A percentile compares a stretch with the other conserved stretches of the same genome.
These are phyloP conservation scores for Tachina grossa DNA, from an alignment of 2,888 invertebrate species.

Conservation along the genomic window DNA sequence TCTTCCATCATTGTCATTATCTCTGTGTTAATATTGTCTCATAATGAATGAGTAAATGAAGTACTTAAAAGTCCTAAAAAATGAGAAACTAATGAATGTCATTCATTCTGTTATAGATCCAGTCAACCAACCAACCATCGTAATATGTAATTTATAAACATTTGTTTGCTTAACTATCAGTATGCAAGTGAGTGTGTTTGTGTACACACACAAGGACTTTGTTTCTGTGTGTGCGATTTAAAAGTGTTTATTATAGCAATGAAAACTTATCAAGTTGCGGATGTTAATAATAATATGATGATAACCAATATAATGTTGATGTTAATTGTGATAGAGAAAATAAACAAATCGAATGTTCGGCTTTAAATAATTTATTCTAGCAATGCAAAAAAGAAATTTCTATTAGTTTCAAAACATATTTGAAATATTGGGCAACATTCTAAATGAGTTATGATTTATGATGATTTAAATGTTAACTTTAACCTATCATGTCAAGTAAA, in stretches of 20 bases:
- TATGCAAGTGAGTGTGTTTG: not conserved
- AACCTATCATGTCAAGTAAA: too few species aligned
- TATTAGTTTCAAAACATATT: not conserved
- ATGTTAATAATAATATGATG: slow-evolving; percentile 29
- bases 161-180: slow-evolving; percentile 10
- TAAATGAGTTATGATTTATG: not conserved
- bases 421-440: not conserved
- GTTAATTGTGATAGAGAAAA: slow-evolving; percentile 28
- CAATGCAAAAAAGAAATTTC: not conserved
- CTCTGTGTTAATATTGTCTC: slow-evolving; percentile 41
- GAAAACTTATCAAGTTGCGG: slow-evolving; percentile 37
- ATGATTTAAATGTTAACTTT: not conserved
- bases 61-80: slow-evolving; percentile 54
- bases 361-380: not conserved
- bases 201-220: slow-evolving; percentile 27
- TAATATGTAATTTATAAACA: not conserved
- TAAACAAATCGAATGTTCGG: slow-evolving; percentile 46
- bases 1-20: slow-evolving; percentile 45
- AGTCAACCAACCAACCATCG: slow-evolving; percentile 37
- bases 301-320: slow-evolving; percentile 17
- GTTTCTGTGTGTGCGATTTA: slow-evolving; percentile 13
- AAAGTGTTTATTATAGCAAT: slow-evolving; percentile 49
- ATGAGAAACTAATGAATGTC: slow-evolving; percentile 63
- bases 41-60: slow-evolving; percentile 59
- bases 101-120: slow-evolving; percentile 52